Conservation (phyloP, 2,888 invertebrate genomes). For the Isotomurus palustris region DNA sequence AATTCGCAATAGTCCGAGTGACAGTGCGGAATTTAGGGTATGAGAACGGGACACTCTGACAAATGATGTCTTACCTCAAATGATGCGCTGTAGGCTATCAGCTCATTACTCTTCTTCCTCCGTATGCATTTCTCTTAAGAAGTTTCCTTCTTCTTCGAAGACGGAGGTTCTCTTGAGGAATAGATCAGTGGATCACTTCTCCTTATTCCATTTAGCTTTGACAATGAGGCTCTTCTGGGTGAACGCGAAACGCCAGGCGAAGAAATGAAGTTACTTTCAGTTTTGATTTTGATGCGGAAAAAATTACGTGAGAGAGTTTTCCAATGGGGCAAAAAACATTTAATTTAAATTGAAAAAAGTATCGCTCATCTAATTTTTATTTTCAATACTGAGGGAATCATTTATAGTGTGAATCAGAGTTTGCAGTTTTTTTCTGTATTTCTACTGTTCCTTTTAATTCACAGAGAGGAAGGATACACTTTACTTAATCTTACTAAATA, state of each 20-base stretch:
- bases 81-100: constrained; percentile 5
- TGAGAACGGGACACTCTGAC: constrained; percentile 5
- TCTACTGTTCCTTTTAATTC: too few species aligned
- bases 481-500: too few species aligned
- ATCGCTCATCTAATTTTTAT: too few species aligned
- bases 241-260: constrained; percentile 10
- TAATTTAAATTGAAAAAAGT: neutral
- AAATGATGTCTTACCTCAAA: constrained; percentile 9
- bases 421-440: too few species aligned
- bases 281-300: constrained; percentile 13
- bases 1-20: constrained; percentile 5
- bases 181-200: neutral
- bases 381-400: too few species aligned
- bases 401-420: too few species aligned
- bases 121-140: neutral
- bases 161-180: too few species aligned
- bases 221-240: neutral
- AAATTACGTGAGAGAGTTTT: neutral
- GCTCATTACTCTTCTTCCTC: neutral
- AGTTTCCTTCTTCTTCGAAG: neutral
- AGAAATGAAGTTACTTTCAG: constrained; percentile 18
- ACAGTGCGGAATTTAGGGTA: constrained; percentile 6
- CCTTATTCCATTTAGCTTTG: neutral
- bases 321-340: neutral
- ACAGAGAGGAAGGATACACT: too few species aligned